Base-by-base conservation (phyloP, 2,888 invertebrate species). In the Hoplodrina ambigua region DNA sequence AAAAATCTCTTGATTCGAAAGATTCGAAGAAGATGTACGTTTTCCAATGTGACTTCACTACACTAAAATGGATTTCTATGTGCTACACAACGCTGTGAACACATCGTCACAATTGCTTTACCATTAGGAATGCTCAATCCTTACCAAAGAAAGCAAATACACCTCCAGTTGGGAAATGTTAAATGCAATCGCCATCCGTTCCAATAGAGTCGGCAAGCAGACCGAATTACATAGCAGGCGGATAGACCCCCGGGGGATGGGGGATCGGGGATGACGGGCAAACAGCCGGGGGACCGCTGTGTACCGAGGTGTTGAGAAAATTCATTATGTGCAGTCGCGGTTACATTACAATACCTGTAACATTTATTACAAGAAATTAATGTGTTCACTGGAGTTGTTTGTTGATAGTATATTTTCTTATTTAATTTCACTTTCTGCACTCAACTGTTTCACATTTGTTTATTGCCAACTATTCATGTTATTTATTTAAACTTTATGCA, bases 161-260 rank as follows among this genome's bases (percentile, higher is more conserved):
- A 57, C 60, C 41, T 33, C 41, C 77, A 66, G 58, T 75, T 57
- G 61, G 41, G 17, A 17, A 46, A 17, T 52, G 65, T 69, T 73
- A 62, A 78, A 78, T 78, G 77, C 78, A 78, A 78, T 78, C 73
- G 49, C 68, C 68, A 65, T 62, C 66, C 69, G 78, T 73, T 78
- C 64, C 78, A 69, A 77, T 76, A 56, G 57, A 63, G n/a, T 62
- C 75, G 60, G 60, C 77, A 76, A 77, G 78, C 77, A 78, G 69
- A 65, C 78, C 55, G 78, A 69, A 78, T 78, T 74, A 78, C 74
- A 68, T 30, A n/a, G 63, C 75, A 52, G 49, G 54, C 55, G 71
- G 68, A 54, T 46, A 56, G 62, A 46, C 41, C 64, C 64, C 74
- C 52, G 37, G 65, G 75, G 75, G 69, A 49, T 50, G 62, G 62